Percentiles rank a stretch among this genome's conserved stretches.
These are phyloP conservation scores for Bombus sibiricus DNA, from an alignment of 1,140 invertebrate genomes.

Conservation along the genomic window DNA sequence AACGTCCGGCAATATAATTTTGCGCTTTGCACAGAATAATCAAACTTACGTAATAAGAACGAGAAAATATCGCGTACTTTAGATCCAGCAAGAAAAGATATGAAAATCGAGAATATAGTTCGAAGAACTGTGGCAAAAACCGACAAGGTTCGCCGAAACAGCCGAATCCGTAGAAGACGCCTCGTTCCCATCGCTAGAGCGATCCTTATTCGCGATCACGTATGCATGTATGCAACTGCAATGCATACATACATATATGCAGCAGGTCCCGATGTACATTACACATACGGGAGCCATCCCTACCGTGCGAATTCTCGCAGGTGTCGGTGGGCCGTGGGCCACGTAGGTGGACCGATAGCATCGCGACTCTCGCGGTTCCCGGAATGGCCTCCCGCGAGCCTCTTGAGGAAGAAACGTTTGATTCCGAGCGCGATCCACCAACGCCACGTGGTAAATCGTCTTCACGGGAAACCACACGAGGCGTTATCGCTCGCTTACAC, in stretches of 20 bases:
- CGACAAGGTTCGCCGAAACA: background rate
- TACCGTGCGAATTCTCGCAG: slow-evolving; percentile 70
- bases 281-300: slow-evolving; percentile 58
- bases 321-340: slow-evolving; percentile 44
- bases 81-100: too few relatives aligned
- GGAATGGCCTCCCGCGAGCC: slow-evolving; percentile 37
- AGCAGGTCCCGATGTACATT: slow-evolving; percentile 32
- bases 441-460: too few relatives aligned
- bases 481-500: slow-evolving; percentile 6
- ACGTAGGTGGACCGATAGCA: slow-evolving; percentile 57
- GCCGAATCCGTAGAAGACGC: background rate
- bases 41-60: too few relatives aligned
- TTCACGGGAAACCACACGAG: too few relatives aligned
- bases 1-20: too few relatives aligned
- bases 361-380: slow-evolving; percentile 59
- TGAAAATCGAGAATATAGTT: too few relatives aligned
- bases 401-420: slow-evolving; percentile 48
- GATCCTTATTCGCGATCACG: background rate
- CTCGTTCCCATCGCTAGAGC: slow-evolving; percentile 40
- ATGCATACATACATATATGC: slow-evolving; percentile 61
- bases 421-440: slow-evolving; percentile 5
- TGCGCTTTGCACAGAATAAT: too few relatives aligned
- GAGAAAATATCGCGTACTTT: too few relatives aligned
- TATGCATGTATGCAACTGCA: slow-evolving; percentile 19
- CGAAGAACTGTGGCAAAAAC: too few relatives aligned